phyloP scores from a whole-genome alignment of 2,797 vertebrate species.

The Enteromius mattozi region DNA sequence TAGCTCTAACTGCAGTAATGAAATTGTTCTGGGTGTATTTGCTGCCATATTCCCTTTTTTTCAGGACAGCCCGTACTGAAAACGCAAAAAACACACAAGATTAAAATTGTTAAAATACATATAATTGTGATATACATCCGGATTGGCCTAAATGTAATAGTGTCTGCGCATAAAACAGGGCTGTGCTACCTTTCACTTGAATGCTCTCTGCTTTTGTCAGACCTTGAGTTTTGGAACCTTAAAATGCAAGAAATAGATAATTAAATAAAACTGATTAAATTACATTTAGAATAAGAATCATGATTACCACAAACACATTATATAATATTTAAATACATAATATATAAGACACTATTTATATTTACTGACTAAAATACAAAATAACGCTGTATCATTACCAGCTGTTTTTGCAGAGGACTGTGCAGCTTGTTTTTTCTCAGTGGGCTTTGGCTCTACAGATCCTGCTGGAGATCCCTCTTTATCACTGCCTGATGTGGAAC shows the following conservation, averaged over 20 bases:
- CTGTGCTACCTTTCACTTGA: slow-evolving; percentile 92
- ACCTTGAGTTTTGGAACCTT: slow-evolving; percentile 66
- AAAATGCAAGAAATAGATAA: background rate
- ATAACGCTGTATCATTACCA: slow-evolving; percentile 63
- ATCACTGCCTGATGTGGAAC: slow-evolving; percentile 80
- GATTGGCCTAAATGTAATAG: background rate
- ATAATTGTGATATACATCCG: background rate
- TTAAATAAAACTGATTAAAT: background rate
- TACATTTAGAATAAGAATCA: background rate
- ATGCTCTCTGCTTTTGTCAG: slow-evolving; percentile 82
- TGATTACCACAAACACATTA: background rate
- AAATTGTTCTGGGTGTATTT: slow-evolving; percentile 99
- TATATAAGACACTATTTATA: background rate
- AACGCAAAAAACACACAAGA: slow-evolving; percentile 38
- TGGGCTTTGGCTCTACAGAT: slow-evolving; percentile 56
- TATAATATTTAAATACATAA: background rate
- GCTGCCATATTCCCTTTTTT: slow-evolving; percentile 95
- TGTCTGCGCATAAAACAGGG: background rate
- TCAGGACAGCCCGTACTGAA: slow-evolving; percentile 94
- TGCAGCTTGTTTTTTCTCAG: slow-evolving; percentile 59
- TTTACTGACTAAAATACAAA: slow-evolving; percentile 2
- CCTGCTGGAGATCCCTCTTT: slow-evolving; percentile 77
- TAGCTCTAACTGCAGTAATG: slow-evolving; percentile 97
- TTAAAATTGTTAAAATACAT: background rate
- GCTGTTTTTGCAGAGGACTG: slow-evolving; percentile 52